phyloP scores from a whole-genome alignment of 2,113 vertebrate species.

The Opisthocomus hoazin region DNA sequence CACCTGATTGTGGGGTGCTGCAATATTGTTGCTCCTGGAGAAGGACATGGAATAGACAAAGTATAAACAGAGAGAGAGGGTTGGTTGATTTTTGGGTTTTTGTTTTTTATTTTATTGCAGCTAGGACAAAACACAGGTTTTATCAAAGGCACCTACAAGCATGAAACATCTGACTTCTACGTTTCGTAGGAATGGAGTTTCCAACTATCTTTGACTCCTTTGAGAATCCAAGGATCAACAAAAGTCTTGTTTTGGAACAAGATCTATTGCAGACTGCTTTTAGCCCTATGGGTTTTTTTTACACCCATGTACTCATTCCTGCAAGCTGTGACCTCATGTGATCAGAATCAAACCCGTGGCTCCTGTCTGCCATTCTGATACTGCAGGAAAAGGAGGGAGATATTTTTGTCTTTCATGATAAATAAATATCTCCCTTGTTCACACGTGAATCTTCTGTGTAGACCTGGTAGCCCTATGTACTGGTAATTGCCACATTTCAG shows the following conservation, averaged over 20 bases:
- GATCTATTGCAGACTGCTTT: neutral
- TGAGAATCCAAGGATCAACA: neutral
- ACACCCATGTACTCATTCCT: neutral
- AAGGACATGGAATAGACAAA: neutral
- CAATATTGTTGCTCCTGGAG: neutral
- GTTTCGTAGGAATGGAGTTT: neutral
- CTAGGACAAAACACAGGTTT: neutral
- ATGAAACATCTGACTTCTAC: neutral
- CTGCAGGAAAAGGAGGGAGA: constrained; percentile 28
- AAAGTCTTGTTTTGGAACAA: neutral
- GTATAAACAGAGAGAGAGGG: neutral
- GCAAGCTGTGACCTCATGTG: neutral
- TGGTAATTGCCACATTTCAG: constrained; percentile 14
- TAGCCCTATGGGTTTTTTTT: neutral
- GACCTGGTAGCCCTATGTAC: constrained; percentile 15
- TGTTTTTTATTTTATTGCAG: neutral
- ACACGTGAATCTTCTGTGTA: constrained; percentile 14
- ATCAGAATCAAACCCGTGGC: neutral
- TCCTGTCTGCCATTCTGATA: neutral
- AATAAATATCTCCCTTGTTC: constrained; percentile 46
- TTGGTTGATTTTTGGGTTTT: neutral
- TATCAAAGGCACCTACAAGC: neutral
- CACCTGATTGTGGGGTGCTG: neutral
- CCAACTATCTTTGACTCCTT: neutral
- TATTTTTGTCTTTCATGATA: constrained; percentile 35